These are phyloP conservation scores for Lathronympha strigana DNA, from an alignment of 2,888 invertebrate genomes.

Conservation along the genomic window DNA sequence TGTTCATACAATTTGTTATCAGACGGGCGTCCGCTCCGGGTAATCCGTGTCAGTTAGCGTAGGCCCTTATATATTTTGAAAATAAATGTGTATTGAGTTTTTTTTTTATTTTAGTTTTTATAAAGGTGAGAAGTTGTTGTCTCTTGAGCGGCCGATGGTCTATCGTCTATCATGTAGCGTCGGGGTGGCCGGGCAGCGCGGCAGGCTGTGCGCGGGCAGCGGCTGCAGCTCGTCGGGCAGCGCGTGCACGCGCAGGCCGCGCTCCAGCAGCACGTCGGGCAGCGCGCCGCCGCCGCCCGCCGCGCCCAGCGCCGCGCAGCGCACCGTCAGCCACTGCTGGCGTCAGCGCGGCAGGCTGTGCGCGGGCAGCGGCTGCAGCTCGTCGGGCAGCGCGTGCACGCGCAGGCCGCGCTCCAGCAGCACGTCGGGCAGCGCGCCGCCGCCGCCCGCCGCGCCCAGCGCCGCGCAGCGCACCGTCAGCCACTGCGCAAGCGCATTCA, in stretches of 20 bases:
- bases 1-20: no score
- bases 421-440: constrained; percentile 88
- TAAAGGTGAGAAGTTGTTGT: no score
- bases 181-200: no score
- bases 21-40: no score
- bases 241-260: constrained; percentile 89
- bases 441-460: constrained; percentile 63
- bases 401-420: constrained; percentile 90
- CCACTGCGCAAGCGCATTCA: constrained; percentile 47
- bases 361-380: constrained; percentile 77
- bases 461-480: constrained; percentile 64
- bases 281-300: constrained; percentile 84
- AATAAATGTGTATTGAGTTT: no score
- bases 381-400: constrained; percentile 90
- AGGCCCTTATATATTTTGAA: no score
- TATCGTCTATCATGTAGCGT: no score
- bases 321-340: constrained; percentile 60
- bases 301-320: constrained; percentile 61
- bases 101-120: no score
- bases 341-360: not conserved
- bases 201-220: not conserved
- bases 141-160: no score
- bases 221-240: constrained; percentile 89
- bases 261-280: constrained; percentile 90
- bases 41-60: no score